Percentiles rank a stretch among this genome's conserved stretches.
Evolutionary conservation across 2,797 vertebrate species (phyloP).

Genomic region (Coilia nasus): DNA sequence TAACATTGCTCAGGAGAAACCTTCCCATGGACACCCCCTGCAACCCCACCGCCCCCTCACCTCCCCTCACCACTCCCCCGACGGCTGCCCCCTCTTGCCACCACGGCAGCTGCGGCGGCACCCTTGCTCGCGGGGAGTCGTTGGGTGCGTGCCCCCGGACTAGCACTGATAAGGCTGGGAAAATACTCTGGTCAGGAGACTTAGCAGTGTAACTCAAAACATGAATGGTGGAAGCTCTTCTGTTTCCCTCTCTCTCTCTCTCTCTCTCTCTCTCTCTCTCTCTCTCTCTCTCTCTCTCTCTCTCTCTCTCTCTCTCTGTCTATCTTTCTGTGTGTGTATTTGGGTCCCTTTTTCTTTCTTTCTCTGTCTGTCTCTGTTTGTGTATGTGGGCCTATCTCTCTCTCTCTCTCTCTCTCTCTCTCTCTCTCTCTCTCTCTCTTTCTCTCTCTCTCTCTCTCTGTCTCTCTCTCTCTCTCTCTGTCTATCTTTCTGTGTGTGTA

Average conservation of each 20-base stretch:
- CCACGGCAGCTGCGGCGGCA: neutral
- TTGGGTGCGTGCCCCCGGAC: neutral
- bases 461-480: no score
- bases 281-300: no score
- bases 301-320: no score
- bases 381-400: no score
- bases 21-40: conserved; percentile 65
- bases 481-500: no score
- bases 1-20: conserved; percentile 72
- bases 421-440: no score
- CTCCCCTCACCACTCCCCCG: conserved; percentile 48
- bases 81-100: conserved; percentile 7
- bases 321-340: no score
- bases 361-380: no score
- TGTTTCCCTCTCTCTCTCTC: neutral
- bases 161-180: conserved; percentile 10
- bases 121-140: neutral
- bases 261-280: no score
- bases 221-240: conserved; percentile 6
- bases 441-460: no score
- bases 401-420: no score
- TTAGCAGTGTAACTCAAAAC: conserved; percentile 17
- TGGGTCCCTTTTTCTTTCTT: no score
- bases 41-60: conserved; percentile 39
- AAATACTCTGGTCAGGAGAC: neutral